Percentiles rank a stretch among this genome's conserved stretches.
Evolutionary conservation across 2,113 vertebrate species (phyloP).

Genomic region (Rhombomys opimus): DNA sequence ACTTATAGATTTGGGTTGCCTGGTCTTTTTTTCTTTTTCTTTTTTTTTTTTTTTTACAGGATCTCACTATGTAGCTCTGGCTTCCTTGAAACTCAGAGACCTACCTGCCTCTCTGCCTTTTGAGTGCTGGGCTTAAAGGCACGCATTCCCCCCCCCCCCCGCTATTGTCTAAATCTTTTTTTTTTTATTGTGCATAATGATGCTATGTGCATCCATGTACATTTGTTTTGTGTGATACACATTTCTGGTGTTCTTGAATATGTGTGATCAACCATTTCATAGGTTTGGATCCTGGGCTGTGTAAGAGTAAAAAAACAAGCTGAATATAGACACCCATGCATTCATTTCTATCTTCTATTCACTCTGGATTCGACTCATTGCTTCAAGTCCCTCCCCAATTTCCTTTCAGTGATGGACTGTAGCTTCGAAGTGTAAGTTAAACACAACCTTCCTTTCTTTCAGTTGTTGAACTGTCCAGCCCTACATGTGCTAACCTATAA

Average conservation of each 20-base stretch:
- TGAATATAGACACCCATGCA: neutral
- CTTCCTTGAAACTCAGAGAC: neutral
- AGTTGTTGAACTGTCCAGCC: neutral
- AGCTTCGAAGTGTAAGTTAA: no score
- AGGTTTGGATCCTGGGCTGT: neutral
- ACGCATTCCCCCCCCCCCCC: accelerated
- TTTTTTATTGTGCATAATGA: neutral
- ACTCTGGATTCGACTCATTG: neutral
- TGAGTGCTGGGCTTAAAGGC: neutral
- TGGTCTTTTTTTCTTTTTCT: no score
- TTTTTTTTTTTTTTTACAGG: neutral
- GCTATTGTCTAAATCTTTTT: neutral
- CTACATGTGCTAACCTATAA: neutral
- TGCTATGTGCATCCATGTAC: neutral
- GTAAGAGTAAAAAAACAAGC: neutral
- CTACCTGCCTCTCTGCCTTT: neutral
- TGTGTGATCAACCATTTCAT: neutral
- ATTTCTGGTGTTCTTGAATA: neutral
- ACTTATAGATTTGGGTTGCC: neutral
- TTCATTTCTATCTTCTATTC: neutral
- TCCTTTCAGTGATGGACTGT: neutral
- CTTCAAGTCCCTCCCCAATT: neutral
- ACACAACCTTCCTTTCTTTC: neutral
- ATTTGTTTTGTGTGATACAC: neutral
- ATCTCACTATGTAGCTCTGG: neutral